A percentile compares a stretch with the other conserved stretches of the same genome.
These are phyloP conservation scores for Chironex yamaguchii DNA, from an alignment of 30 jellyfish, hydroid and myxozoan species.

Conservation along the genomic window DNA sequence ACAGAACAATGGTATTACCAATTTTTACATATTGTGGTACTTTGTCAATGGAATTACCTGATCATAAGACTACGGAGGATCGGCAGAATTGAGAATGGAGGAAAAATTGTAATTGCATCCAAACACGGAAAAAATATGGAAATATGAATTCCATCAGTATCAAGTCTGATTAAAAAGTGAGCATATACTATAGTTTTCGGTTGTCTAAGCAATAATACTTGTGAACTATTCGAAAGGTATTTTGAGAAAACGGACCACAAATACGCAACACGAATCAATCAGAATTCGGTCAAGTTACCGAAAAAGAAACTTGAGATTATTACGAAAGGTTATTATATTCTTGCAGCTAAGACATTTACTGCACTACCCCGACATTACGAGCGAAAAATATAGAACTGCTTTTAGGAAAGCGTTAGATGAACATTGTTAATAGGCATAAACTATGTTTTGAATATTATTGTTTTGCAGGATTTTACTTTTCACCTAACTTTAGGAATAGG, in stretches of 20 bases:
- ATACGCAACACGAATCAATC: conserved; percentile 17
- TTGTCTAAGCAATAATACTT: not conserved
- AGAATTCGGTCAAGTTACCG: conserved; percentile 47
- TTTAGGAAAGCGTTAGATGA: not conserved
- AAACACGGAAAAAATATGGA: not conserved
- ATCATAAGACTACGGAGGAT: conserved; percentile 32
- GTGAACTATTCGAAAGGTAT: not conserved
- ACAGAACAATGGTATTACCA: conserved; percentile 70
- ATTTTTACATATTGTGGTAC: conserved; percentile 54
- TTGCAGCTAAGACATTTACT: conserved; percentile 50
- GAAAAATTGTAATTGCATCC: conserved; percentile 56
- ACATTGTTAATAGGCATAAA: not conserved
- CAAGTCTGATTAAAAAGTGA: not conserved
- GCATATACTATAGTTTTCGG: too few species aligned
- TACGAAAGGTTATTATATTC: conserved; percentile 50
- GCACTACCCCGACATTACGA: not conserved
- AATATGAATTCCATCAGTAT: not conserved
- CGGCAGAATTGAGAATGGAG: conserved; percentile 35
- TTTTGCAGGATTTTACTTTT: not conserved
- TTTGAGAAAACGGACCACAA: not conserved
- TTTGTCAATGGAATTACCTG: conserved; percentile 57
- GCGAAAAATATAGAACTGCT: not conserved
- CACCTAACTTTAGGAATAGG: not conserved
- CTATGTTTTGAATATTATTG: not conserved
- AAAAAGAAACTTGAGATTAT: conserved; percentile 13